Percentiles rank a stretch among this genome's conserved stretches.
Conservation (phyloP, 2,888 invertebrate species). For the Idaea aversata region DNA sequence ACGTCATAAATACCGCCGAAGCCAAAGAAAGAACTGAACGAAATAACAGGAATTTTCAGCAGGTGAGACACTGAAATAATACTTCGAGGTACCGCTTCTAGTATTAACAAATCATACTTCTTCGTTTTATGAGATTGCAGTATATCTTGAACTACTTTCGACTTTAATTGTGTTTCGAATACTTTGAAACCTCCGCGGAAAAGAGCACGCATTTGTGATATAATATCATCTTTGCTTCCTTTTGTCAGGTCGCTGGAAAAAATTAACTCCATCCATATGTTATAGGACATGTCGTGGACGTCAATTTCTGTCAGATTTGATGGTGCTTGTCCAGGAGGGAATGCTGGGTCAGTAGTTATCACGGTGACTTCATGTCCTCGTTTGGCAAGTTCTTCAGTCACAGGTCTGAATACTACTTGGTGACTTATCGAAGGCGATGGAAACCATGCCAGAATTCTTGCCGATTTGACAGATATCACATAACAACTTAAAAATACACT, state of each 20-base stretch:
- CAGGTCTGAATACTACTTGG: slow-evolving; percentile 51
- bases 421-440: slow-evolving; percentile 62
- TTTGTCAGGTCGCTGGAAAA: slow-evolving; percentile 7
- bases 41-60: slow-evolving; percentile 35
- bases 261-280: slow-evolving; percentile 21
- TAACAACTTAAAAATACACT: not conserved
- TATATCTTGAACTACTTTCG: slow-evolving; percentile 28
- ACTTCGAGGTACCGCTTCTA: slow-evolving; percentile 28
- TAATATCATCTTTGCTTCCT: slow-evolving; percentile 21
- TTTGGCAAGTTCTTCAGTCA: slow-evolving; percentile 52
- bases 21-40: slow-evolving; percentile 38
- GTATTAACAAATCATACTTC: slow-evolving; percentile 30
- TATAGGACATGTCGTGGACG: slow-evolving; percentile 42
- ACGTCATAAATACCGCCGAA: slow-evolving; percentile 24
- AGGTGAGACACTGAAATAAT: slow-evolving; percentile 29
- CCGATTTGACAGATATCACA: slow-evolving; percentile 16
- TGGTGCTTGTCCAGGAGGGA: slow-evolving; percentile 32
- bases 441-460: slow-evolving; percentile 53
- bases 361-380: slow-evolving; percentile 62
- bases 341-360: slow-evolving; percentile 54
- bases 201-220: slow-evolving; percentile 14
- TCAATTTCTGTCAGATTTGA: slow-evolving; percentile 59
- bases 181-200: slow-evolving; percentile 11
- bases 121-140: slow-evolving; percentile 20
- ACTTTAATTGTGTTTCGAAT: slow-evolving; percentile 28